Conservation (phyloP, 1,140 invertebrate genomes). For the Trinorchestia longiramus region DNA sequence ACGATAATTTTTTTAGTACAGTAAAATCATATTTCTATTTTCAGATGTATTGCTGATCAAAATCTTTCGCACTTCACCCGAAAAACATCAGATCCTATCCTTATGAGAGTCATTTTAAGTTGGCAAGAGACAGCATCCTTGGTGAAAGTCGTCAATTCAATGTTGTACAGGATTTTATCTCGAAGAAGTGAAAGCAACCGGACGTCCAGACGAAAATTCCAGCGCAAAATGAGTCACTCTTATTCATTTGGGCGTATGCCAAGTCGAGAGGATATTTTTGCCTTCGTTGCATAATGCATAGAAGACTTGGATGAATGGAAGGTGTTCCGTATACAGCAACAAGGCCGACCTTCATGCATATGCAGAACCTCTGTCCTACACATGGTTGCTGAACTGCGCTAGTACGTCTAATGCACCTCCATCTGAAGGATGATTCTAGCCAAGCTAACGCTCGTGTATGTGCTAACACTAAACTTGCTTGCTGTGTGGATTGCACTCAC, state of each 20-base stretch:
- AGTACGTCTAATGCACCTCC: neutral
- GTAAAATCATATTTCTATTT: neutral
- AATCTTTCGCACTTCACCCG: neutral
- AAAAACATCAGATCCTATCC: neutral
- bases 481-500: neutral
- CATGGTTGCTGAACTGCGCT: neutral
- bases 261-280: neutral
- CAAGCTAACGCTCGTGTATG: neutral
- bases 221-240: neutral
- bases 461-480: neutral
- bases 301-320: neutral
- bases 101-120: neutral
- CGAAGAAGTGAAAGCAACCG: neutral
- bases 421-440: neutral
- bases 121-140: neutral
- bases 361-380: neutral
- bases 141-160: neutral
- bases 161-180: neutral
- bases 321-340: slow-evolving; percentile 1
- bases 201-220: neutral
- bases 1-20: neutral
- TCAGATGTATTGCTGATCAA: neutral
- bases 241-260: neutral
- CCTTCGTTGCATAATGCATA: neutral
- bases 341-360: neutral